Conservation (phyloP, 2,888 invertebrate species). For the Pimpla rufipes region DNA sequence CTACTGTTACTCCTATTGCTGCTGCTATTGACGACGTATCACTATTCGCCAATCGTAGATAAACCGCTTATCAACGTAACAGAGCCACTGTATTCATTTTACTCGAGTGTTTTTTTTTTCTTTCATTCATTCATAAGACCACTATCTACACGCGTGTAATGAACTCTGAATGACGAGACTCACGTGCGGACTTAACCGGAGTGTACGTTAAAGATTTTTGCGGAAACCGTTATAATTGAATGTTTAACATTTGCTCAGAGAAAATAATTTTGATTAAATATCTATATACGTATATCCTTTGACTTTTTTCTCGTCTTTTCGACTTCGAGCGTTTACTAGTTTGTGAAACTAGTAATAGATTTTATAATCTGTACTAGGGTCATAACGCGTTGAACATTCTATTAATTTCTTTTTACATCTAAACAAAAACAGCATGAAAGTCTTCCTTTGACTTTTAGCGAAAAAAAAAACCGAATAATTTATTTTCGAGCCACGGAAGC, state of each 20-base stretch:
- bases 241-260: not conserved
- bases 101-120: conserved; percentile 11
- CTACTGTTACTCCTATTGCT: conserved; percentile 8
- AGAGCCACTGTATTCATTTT: conserved; percentile 13
- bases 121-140: conserved; percentile 31
- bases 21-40: not conserved
- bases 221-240: no score
- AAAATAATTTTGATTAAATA: not conserved
- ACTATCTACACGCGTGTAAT: conserved; percentile 23
- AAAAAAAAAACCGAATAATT: no score
- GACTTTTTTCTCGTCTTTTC: no score
- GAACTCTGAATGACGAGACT: conserved; percentile 3
- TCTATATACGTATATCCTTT: no score
- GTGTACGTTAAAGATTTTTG: not conserved
- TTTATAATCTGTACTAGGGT: no score
- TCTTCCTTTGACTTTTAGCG: no score
- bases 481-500: no score
- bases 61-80: conserved; percentile 34
- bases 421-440: no score
- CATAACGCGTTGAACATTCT: no score
- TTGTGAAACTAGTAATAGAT: no score
- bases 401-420: no score
- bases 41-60: conserved; percentile 21
- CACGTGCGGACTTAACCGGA: not conserved
- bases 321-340: no score